Conservation (phyloP, 2,888 invertebrate genomes). For the Agrochola lota region DNA sequence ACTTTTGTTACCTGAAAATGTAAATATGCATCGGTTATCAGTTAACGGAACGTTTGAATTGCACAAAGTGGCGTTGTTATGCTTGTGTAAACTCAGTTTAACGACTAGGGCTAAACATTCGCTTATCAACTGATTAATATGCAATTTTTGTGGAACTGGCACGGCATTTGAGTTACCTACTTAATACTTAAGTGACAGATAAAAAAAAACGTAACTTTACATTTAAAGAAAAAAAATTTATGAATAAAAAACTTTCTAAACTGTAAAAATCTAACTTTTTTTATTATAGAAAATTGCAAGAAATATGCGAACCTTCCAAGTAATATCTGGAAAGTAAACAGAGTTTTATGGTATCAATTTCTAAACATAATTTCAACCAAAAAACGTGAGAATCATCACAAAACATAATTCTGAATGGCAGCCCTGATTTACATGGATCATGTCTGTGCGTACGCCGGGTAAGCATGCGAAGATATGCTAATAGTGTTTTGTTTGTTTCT, state of each 20-base stretch:
- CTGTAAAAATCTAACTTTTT: background rate
- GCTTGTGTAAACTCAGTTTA: constrained; percentile 39
- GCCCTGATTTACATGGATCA: constrained; percentile 65
- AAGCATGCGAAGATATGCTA: constrained; percentile 65
- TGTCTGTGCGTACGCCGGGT: constrained; percentile 58
- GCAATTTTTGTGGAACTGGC: constrained; percentile 50
- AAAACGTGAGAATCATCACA: constrained; percentile 54
- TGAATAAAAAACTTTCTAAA: background rate
- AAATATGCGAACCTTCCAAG: background rate
- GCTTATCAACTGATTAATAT: constrained; percentile 53
- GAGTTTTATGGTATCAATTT: constrained; percentile 44
- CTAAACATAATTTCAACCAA: constrained; percentile 40
- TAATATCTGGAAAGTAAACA: background rate
- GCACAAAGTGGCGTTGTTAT: constrained; percentile 62
- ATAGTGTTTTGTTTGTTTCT: constrained; percentile 67
- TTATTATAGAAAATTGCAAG: background rate
- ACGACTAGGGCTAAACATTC: constrained; percentile 44
- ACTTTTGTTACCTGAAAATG: constrained; percentile 58
- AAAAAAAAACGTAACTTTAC: background rate
- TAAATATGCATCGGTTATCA: constrained; percentile 72
- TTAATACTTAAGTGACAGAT: constrained; percentile 14
- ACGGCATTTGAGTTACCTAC: constrained; percentile 5
- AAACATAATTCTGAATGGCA: constrained; percentile 50
- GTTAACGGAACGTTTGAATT: constrained; percentile 62
- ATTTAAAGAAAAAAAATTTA: background rate